Evolutionary conservation across 2,797 vertebrate genomes (phyloP).

Genomic region (Lateolabrax maculatus): DNA sequence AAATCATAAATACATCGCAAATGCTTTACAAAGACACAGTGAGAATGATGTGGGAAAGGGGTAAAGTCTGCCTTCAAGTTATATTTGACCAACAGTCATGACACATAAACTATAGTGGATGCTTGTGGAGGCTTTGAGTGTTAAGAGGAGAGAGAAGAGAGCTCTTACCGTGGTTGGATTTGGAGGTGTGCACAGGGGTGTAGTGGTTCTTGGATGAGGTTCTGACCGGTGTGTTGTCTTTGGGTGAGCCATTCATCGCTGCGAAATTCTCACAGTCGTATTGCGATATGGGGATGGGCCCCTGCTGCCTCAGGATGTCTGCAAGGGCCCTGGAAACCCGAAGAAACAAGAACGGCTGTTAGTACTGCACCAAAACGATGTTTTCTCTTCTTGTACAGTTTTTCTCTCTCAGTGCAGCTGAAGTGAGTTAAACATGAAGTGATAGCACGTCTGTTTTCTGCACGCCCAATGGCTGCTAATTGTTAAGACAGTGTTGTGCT

Average conservation of each 20-base stretch:
- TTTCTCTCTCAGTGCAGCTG: constrained; percentile 22
- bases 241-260: constrained; percentile 96
- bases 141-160: neutral
- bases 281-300: constrained; percentile 97
- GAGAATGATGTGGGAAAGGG: neutral
- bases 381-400: neutral
- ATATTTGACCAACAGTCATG: constrained; percentile 10
- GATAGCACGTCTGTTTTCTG: constrained; percentile 19
- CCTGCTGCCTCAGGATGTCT: constrained; percentile 98
- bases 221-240: constrained; percentile 95
- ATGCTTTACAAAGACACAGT: neutral
- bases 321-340: constrained; percentile 91
- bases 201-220: constrained; percentile 97
- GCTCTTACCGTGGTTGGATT: constrained; percentile 92
- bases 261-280: constrained; percentile 98
- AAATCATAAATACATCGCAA: constrained; percentile 18
- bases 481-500: constrained; percentile 56
- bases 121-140: constrained; percentile 5
- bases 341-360: constrained; percentile 30
- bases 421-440: constrained; percentile 34
- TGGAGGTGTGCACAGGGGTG: constrained; percentile 94
- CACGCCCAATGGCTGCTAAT: constrained; percentile 34
- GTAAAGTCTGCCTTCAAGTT: constrained; percentile 26
- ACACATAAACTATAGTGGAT: neutral
- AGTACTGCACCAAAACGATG: constrained; percentile 3